phyloP scores from a whole-genome alignment of 2,888 invertebrate genomes.

The Strigamia maritima region DNA sequence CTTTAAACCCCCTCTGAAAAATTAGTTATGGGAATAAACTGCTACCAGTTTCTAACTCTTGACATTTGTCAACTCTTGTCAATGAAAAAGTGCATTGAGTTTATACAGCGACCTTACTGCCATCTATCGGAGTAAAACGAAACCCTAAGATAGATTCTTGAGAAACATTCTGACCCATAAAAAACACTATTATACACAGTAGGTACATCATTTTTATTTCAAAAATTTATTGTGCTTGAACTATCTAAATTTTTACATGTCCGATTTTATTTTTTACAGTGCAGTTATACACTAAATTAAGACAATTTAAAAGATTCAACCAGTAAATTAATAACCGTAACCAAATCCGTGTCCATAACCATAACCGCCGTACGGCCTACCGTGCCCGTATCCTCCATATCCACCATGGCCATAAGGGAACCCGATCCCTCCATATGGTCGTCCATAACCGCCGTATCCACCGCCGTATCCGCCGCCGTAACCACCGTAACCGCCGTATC shows the following conservation, averaged over 20 bases:
- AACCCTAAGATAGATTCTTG: neutral
- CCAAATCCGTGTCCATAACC: slow-evolving; percentile 10
- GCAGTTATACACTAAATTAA: neutral
- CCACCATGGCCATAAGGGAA: neutral
- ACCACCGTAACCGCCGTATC: slow-evolving; percentile 8
- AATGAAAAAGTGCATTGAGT: neutral
- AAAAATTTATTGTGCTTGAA: neutral
- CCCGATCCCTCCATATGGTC: neutral
- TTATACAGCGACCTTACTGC: neutral
- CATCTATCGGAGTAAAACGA: neutral
- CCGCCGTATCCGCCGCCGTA: slow-evolving; percentile 9
- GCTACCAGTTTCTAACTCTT: too few species aligned
- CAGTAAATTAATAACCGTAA: neutral
- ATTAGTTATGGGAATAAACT: too few species aligned
- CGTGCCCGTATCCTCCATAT: slow-evolving; percentile 16
- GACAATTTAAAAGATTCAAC: neutral
- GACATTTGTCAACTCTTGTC: too few species aligned
- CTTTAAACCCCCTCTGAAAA: too few species aligned
- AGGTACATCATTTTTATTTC: neutral
- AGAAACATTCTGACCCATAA: neutral
- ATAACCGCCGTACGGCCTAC: slow-evolving; percentile 16
- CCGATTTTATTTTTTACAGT: neutral
- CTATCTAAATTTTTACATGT: neutral
- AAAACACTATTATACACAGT: neutral
- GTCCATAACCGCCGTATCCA: slow-evolving; percentile 10